Conservation (phyloP, 2,888 invertebrate genomes). For the Teleiodes luculella region DNA sequence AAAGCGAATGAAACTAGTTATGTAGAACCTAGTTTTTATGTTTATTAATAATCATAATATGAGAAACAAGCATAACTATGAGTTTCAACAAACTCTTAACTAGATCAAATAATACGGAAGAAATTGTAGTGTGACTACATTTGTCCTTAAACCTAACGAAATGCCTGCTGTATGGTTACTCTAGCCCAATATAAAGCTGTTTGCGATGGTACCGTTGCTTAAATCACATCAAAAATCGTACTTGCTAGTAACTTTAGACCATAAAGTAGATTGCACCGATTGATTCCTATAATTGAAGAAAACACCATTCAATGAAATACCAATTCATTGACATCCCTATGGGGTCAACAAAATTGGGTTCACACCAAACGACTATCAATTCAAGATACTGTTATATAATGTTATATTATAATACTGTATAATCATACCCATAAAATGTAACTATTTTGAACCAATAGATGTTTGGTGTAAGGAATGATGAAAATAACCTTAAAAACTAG, state of each 20-base stretch:
- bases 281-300: constrained; percentile 13
- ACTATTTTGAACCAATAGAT: not conserved
- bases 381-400: not conserved
- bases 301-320: not conserved
- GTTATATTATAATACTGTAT: not conserved
- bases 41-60: constrained; percentile 48
- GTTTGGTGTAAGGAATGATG: not conserved
- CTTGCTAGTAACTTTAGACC: not conserved
- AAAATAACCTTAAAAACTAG: constrained; percentile 24
- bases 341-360: not conserved
- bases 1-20: not conserved
- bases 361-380: not conserved
- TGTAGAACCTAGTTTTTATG: constrained; percentile 17
- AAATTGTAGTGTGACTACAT: constrained; percentile 34
- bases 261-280: constrained; percentile 13
- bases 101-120: constrained; percentile 36
- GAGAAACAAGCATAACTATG: constrained; percentile 46
- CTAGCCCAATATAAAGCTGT: constrained; percentile 8
- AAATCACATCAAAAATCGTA: constrained; percentile 15
- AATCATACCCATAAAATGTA: not conserved
- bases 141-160: constrained; percentile 34
- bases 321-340: not conserved
- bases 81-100: constrained; percentile 31
- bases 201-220: constrained; percentile 4
- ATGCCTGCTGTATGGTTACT: constrained; percentile 10